A percentile compares a stretch with the other conserved stretches of the same genome.
Conservation (phyloP, 2,113 vertebrate species). For the Chelonoidis abingdonii region DNA sequence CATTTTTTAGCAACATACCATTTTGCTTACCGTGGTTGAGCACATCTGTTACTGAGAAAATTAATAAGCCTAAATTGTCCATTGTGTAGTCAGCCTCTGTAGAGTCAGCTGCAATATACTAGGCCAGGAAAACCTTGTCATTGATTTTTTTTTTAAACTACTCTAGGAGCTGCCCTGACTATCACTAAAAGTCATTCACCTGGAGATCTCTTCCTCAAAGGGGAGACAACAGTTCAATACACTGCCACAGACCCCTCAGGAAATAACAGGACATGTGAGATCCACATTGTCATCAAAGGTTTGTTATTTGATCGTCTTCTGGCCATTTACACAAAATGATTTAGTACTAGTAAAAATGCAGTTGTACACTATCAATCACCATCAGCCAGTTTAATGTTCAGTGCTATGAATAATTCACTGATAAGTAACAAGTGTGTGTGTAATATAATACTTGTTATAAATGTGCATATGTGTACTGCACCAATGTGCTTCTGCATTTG, state of each 20-base stretch:
- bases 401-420: not conserved
- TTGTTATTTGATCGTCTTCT: constrained; percentile 30
- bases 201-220: constrained; percentile 88
- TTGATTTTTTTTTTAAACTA: not conserved
- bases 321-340: not conserved
- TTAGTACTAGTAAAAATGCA: not conserved
- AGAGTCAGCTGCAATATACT: not conserved
- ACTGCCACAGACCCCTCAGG: constrained; percentile 90
- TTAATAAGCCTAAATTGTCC: not conserved
- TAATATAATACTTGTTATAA: not conserved
- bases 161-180: constrained; percentile 82
- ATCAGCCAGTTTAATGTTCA: not conserved
- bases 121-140: not conserved
- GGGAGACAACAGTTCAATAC: constrained; percentile 89
- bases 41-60: not conserved
- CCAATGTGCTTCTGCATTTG: not conserved
- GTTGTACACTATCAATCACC: not conserved
- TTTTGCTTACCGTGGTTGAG: not conserved
- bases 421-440: not conserved
- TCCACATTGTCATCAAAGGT: constrained; percentile 92
- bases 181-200: constrained; percentile 86
- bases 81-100: not conserved
- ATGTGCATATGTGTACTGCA: not conserved
- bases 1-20: not conserved
- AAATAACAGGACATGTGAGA: constrained; percentile 93